These are phyloP conservation scores for Eremophila alpestris DNA, from an alignment of 2,797 vertebrate genomes.

Conservation along the genomic window DNA sequence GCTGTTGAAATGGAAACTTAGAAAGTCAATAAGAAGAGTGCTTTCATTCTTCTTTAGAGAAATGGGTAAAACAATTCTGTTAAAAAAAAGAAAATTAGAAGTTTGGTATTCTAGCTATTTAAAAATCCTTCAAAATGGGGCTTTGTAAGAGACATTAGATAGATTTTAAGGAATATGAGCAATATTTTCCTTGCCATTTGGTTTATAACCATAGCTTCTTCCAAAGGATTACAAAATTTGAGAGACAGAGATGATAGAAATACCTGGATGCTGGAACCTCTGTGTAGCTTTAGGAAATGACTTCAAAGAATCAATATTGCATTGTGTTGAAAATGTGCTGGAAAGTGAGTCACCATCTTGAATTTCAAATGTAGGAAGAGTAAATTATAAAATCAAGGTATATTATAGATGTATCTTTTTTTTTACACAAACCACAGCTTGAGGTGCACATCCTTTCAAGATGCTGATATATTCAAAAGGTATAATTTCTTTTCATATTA, in stretches of 20 bases:
- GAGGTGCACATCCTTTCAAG: not conserved
- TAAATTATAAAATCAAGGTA: not conserved
- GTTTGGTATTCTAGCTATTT: not conserved
- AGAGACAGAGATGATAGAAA: not conserved
- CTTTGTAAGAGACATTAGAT: not conserved
- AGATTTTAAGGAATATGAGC: not conserved
- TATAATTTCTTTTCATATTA: not conserved
- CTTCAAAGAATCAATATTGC: not conserved
- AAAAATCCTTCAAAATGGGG: not conserved
- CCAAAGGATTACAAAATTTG: not conserved
- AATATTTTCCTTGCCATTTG: not conserved
- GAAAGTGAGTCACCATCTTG: slow-evolving; percentile 2
- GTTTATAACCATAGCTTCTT: not conserved
- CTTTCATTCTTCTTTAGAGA: not conserved
- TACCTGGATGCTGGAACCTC: not conserved
- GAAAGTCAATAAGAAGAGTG: not conserved
- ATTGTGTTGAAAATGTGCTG: not conserved
- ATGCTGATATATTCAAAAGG: not conserved
- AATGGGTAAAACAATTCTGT: not conserved
- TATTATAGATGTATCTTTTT: not conserved
- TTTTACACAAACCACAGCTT: not conserved
- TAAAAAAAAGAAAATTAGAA: not conserved
- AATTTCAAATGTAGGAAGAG: not conserved
- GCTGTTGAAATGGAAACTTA: not conserved
- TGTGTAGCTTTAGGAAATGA: not conserved